Base-by-base conservation (phyloP, 2,797 vertebrate species). In the Xiphophorus birchmanni region DNA sequence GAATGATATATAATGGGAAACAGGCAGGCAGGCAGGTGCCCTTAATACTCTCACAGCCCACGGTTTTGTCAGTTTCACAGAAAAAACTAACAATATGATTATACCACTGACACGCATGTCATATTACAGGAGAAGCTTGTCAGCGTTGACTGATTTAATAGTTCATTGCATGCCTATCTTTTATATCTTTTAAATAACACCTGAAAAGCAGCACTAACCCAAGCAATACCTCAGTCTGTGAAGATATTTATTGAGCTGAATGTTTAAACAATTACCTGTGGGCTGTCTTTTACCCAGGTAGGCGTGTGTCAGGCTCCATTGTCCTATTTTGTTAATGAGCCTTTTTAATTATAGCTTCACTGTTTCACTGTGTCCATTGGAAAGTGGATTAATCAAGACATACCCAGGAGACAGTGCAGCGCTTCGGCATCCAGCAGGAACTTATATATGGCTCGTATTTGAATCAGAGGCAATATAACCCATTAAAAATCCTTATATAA, bases 241-340 rank as follows among this genome's bases (percentile, higher is more conserved):
- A 32, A 17, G 35, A n/a, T 44, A 69, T 72, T 78, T 56, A 82
- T 29, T 80, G 75, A 80, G 44, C 54, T 50, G 32, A 48, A 63
- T 9, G 10, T 80, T 79, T 40, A 83, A 82, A 81, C 58, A 77
- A 75, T 52, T 67, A 78, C 58, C 73, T 8, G n/a, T 5, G 18
- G 63, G 75, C 58, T 52, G 77, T 63, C 47, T 81, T 42, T 81
- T 76, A 67, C n/a, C 84, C 35, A 56, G n/a, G 78, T 77, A 81
- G 56, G 69, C 47, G 15, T 75, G 56, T 58, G 76, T 83, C 76
- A 76, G 37, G 75, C 47, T 82, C 63, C 73, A 82, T 79, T 89
- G 81, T 82, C 47, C 74, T 78, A 73, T 81, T 84, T 83, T 75
- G 87, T 84, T 83, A 86, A 87, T 78, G 69, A 79, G 35, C n/a